These are phyloP conservation scores for Drosophila pandora DNA, from an alignment of 1,140 invertebrate genomes.

Conservation along the genomic window DNA sequence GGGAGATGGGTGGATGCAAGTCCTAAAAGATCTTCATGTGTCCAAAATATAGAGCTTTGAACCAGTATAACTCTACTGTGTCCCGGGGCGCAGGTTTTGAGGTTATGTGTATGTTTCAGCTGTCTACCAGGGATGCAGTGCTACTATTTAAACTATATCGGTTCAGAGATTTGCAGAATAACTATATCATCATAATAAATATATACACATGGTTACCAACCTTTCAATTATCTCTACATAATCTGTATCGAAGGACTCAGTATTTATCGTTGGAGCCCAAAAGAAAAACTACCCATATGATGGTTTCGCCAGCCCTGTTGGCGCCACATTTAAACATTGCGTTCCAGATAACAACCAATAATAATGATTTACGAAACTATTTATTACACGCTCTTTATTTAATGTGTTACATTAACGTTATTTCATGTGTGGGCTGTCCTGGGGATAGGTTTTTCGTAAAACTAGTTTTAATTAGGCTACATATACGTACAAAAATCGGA, in stretches of 20 bases:
- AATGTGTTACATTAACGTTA: conserved; percentile 55
- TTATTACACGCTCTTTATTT: conserved; percentile 24
- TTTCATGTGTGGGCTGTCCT: conserved; percentile 40
- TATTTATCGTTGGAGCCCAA: conserved; percentile 3
- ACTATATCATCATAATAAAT: neutral
- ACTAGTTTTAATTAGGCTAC: conserved; percentile 66
- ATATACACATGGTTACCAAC: neutral
- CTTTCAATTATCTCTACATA: neutral
- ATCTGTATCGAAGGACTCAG: neutral
- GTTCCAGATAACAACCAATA: neutral
- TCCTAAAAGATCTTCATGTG: conserved; percentile 29
- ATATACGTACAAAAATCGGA: conserved; percentile 60
- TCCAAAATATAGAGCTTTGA: conserved; percentile 16
- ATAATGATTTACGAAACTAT: conserved; percentile 2
- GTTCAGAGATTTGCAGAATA: neutral
- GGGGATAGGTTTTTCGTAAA: conserved; percentile 37
- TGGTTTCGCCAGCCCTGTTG: neutral
- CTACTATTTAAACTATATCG: neutral
- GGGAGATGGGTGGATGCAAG: conserved; percentile 1
- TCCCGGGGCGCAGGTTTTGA: conserved; percentile 30
- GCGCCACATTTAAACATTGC: neutral
- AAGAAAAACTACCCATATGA: neutral
- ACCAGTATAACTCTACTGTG: conserved; percentile 10
- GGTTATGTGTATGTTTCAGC: conserved; percentile 40
- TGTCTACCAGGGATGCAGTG: conserved; percentile 19